These are phyloP conservation scores for Megamerina dolium DNA, from an alignment of 2,888 invertebrate genomes.

Conservation along the genomic window DNA sequence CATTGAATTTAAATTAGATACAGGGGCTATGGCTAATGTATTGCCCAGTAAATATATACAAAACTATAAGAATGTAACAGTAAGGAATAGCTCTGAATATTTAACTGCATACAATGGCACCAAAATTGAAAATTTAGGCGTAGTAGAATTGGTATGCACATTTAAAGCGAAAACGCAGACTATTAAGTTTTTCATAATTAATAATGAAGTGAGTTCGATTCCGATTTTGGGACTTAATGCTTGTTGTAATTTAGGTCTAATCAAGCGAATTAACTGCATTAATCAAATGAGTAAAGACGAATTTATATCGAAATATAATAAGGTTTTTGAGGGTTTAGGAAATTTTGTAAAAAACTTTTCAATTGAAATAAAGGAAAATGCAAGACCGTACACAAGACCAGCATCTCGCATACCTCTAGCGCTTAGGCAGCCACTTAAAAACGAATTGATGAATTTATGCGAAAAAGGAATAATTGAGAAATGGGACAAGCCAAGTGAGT, in stretches of 20 bases:
- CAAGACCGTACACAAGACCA: slow-evolving; percentile 7
- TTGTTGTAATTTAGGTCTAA: slow-evolving; percentile 10
- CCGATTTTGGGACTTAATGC: slow-evolving; percentile 8
- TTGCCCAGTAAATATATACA: slow-evolving; percentile 7
- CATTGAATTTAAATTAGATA: slow-evolving; percentile 14
- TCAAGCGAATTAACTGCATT: slow-evolving; percentile 9
- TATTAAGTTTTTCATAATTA: slow-evolving; percentile 1
- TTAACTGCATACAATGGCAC: slow-evolving; percentile 9
- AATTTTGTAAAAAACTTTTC: slow-evolving; percentile 7
- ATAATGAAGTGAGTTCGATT: too few species aligned
- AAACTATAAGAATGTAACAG: not conserved
- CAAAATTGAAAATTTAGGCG: slow-evolving; percentile 3
- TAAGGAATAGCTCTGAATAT: not conserved
- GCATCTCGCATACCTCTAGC: slow-evolving; percentile 8
- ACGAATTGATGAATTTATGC: slow-evolving; percentile 3
- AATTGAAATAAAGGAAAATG: slow-evolving; percentile 12
- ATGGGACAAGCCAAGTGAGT: slow-evolving; percentile 4
- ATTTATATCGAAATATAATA: slow-evolving; percentile 5
- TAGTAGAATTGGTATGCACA: not conserved
- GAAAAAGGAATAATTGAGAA: slow-evolving; percentile 9
- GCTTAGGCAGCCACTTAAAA: slow-evolving; percentile 5
- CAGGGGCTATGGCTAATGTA: slow-evolving; percentile 11
- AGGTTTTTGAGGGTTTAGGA: slow-evolving; percentile 12
- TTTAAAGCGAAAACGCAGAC: not conserved
- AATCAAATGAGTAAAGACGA: not conserved